Conservation (phyloP, 2,888 invertebrate species). For the Drosophila planitibia region DNA sequence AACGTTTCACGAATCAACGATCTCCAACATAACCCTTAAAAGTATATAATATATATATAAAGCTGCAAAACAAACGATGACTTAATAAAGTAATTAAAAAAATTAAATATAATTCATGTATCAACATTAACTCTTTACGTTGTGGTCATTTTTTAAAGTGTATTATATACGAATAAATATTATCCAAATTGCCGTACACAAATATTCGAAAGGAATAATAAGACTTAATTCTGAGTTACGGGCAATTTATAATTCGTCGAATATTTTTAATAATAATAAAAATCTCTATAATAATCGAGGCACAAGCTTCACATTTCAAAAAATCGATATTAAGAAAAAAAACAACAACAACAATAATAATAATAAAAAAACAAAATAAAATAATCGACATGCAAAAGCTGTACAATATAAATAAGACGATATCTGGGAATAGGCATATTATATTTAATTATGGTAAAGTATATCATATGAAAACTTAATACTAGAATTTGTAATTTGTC, state of each 20-base stretch:
- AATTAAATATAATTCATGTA: fast-evolving
- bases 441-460: no score
- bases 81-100: neutral
- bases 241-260: neutral
- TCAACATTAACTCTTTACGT: neutral
- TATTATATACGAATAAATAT: no score
- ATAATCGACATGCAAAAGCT: neutral
- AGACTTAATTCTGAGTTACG: neutral
- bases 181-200: neutral
- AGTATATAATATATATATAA: no score
- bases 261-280: neutral
- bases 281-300: neutral
- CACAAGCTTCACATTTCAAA: neutral
- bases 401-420: no score
- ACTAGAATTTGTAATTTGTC: neutral
- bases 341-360: neutral
- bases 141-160: neutral
- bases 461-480: neutral
- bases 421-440: no score
- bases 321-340: neutral
- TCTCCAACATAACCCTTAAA: no score
- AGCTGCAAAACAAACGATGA: neutral
- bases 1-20: neutral
- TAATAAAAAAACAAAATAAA: neutral
- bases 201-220: neutral